phyloP scores from a whole-genome alignment of 2,797 vertebrate genomes.

The Heterohyrax brucei region DNA sequence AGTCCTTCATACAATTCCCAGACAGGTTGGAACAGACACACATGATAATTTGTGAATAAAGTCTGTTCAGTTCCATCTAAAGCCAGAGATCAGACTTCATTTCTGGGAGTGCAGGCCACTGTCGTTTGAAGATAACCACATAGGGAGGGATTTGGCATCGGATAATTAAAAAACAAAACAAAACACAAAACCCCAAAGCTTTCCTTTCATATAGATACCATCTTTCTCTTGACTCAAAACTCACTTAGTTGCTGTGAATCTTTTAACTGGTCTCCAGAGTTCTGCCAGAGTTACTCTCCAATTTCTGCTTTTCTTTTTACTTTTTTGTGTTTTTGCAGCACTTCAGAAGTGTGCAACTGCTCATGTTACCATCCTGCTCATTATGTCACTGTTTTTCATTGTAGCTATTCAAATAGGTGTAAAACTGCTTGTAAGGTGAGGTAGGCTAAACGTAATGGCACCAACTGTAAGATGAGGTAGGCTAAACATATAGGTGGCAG shows the following conservation, averaged over 20 bases:
- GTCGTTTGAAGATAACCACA: neutral
- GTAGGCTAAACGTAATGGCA: too few species aligned
- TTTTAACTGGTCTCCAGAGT: neutral
- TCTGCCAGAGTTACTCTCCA: neutral
- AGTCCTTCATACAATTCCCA: neutral
- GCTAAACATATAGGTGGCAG: too few species aligned
- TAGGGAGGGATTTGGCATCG: neutral
- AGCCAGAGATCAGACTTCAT: neutral
- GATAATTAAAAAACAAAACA: neutral
- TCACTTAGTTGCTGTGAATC: neutral
- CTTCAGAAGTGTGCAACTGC: neutral
- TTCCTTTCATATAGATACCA: neutral
- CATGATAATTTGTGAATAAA: neutral
- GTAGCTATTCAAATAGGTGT: neutral
- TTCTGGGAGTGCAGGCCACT: neutral
- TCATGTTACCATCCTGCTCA: neutral
- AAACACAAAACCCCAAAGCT: neutral
- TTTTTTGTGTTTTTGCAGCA: neutral
- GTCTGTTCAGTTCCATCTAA: neutral
- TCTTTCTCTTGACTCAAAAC: neutral
- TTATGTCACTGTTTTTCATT: slow-evolving; percentile 21
- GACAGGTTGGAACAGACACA: neutral
- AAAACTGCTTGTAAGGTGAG: too few species aligned
- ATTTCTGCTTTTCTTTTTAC: neutral
- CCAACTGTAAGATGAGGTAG: too few species aligned